phyloP scores from a whole-genome alignment of 2,888 invertebrate species.

The Eupithecia inturbata region DNA sequence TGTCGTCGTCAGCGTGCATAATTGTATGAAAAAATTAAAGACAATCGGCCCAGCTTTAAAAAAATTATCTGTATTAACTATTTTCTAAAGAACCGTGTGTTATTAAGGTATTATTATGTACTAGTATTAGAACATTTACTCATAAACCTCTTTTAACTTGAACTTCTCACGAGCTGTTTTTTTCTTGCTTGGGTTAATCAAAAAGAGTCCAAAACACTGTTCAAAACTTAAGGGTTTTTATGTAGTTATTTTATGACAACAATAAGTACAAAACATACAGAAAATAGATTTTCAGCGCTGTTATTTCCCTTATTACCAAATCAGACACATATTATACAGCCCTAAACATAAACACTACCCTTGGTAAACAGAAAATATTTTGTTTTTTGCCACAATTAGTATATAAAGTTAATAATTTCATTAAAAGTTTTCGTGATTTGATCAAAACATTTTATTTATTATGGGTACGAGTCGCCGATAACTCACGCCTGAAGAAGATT shows the following conservation, averaged over 20 bases:
- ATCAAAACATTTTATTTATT: neutral
- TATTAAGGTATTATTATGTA: neutral
- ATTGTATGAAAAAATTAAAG: no score
- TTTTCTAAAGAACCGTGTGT: neutral
- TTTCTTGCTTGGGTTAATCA: neutral
- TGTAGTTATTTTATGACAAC: neutral
- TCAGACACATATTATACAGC: neutral
- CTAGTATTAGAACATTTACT: neutral
- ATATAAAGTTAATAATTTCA: neutral
- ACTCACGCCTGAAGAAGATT: neutral
- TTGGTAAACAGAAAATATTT: neutral
- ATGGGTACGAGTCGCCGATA: neutral
- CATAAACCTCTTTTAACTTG: neutral
- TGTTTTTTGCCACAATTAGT: neutral
- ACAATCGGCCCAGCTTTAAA: no score
- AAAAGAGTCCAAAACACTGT: neutral
- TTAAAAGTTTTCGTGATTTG: neutral
- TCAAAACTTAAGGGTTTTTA: neutral
- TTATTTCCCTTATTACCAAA: neutral
- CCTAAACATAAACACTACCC: neutral
- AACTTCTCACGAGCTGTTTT: neutral
- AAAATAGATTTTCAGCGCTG: neutral
- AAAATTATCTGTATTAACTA: neutral
- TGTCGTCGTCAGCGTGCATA: no score
- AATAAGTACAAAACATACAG: neutral